Conservation (phyloP, 1,140 invertebrate genomes). For the Pteromalus puparum region DNA sequence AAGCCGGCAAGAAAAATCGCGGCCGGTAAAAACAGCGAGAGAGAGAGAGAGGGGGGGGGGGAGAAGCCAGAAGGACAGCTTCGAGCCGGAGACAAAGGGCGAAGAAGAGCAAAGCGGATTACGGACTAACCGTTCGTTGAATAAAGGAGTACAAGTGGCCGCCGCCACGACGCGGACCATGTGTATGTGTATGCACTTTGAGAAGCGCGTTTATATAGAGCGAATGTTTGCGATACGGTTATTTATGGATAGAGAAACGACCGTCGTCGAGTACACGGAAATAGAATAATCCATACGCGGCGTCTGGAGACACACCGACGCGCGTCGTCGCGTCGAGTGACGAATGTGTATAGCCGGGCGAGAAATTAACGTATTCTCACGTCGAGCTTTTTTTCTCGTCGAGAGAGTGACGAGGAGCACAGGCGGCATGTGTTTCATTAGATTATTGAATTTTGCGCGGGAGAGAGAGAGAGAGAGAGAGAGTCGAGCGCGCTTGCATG, state of each 20-base stretch:
- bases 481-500: not conserved
- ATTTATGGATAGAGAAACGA: conserved; percentile 26
- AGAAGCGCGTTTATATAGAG: not conserved
- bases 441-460: not conserved
- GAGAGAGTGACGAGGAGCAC: not conserved
- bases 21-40: not conserved
- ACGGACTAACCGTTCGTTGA: conserved; percentile 16
- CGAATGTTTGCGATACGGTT: conserved; percentile 17
- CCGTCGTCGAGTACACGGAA: not conserved
- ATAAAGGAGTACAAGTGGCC: conserved; percentile 16
- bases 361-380: not conserved
- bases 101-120: conserved; percentile 38
- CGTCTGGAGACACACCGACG: too few species aligned
- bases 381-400: not conserved
- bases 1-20: conserved; percentile 13
- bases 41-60: conserved; percentile 24
- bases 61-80: not conserved
- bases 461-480: not conserved
- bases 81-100: conserved; percentile 33
- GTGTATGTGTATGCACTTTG: conserved; percentile 21
- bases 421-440: not conserved
- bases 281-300: not conserved
- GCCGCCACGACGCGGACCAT: not conserved
- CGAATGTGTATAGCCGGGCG: too few species aligned
- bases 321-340: too few species aligned